Base-by-base conservation (phyloP, 2,888 invertebrate species). In the Spialia ferax region DNA sequence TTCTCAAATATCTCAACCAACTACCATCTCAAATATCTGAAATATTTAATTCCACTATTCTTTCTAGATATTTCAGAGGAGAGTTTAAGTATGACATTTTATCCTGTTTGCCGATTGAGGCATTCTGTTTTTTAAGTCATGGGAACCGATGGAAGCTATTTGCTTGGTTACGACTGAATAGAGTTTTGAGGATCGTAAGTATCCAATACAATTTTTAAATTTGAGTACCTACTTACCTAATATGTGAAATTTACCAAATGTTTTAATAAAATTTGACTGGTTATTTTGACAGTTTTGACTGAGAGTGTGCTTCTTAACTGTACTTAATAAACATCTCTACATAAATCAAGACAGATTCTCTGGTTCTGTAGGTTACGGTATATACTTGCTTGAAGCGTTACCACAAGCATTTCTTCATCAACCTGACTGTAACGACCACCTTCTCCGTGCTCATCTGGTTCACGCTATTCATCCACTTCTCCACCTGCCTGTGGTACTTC, bases 401-500 rank as follows among this genome's bases (percentile, higher is more conserved):
- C 69, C 76, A 81, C 56, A 79, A 85, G 70, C 80, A 77, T 0
- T 81, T 88, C 38, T 82, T 81, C 1, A 78, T 83, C 13, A 88
- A 88, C 73, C 73, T 90, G 64, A 79, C 79, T 0, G 42, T 86
- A 18, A 83, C 75, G 66, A 87, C 86, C 0, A 71, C 83, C 0
- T 52, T 80, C 38, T 77, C 85, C 0, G 86, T 86, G 10, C 69
- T 82, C 50, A 80, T 90, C 48, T 91, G 91, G 91, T 90, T 89
- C 77, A 77, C 87, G 0, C 73, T 91, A 10, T 85, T 86, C 69
- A 78, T 89, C 2, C 91, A 91, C 79, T 71, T 79, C 52, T 75
- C 77, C 61, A 74, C 88, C 23, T 87, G 88, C 63, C 42, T 88
- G 1, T 91, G 90, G 90, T 84, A 84, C 78, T 87, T 84, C 74